Base-by-base conservation (phyloP, 2,113 vertebrate genomes). In the Columba janthina region DNA sequence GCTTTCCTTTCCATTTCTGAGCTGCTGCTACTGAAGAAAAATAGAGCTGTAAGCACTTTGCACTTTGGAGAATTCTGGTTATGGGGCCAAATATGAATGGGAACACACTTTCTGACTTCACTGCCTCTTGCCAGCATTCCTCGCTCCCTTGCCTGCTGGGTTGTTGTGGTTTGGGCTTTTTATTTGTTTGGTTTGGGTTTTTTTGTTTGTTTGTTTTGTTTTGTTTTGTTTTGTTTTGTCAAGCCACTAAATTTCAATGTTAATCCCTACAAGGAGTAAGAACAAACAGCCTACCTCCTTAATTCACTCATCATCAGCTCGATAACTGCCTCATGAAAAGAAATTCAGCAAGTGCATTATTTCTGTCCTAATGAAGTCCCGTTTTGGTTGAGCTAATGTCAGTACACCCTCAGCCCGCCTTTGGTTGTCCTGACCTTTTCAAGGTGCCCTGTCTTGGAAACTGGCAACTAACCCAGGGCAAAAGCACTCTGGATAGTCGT, bases 381-480 rank as follows among this genome's bases (percentile, higher is more conserved):
- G n/a, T 73, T 84, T 79, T 12, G 1, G 26, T 7, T 56, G 32
- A 69, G 6, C 58, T 78, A 54, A 74, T 54, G 69, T n/a, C 73
- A 70, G 21, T 22, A 44, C 6, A 46, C 12, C 17, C 56, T 74
- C 0, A 0, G 50, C 12, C 88, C 80, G 29, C 15, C 61, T 92
- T 82, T 88, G 80, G 64, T 77, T 80, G 70, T 44, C 60, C 70
- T 94, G 66, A 94, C 69, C 92, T 90, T 93, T 91, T 44, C 62
- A 71, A 83, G 62, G 57, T 56, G 38, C 46, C 65, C 82, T 71
- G 53, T 69, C 18, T 0, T 38, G 73, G 26, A 95, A 85, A 93
- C 36, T 88, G 93, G 89, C 94, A 89, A 64, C 66, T 81, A 88
- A 62, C 65, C 67, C 48, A 48, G 38, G 60, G 93, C 74, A 82